Conservation (phyloP, 2,797 vertebrate genomes). For the Anomalospiza imberbis region DNA sequence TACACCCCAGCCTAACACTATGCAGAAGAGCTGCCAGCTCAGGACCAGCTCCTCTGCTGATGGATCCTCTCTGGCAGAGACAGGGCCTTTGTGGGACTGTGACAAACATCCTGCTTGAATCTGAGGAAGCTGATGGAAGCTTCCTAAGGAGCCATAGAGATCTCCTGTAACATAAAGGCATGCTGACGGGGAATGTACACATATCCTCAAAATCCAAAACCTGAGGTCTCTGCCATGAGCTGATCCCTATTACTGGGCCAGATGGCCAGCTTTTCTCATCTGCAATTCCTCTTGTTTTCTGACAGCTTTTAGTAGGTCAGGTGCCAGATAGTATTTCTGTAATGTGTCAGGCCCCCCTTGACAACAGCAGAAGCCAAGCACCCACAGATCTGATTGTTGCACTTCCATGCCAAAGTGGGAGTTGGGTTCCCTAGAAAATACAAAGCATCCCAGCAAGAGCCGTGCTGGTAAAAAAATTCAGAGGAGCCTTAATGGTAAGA, state of each 20-base stretch:
- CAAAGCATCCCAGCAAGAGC: neutral
- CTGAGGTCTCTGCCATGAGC: neutral
- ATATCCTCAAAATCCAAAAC: neutral
- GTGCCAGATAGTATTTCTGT: slow-evolving; percentile 5
- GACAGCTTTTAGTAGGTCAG: slow-evolving; percentile 10
- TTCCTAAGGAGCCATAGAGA: neutral
- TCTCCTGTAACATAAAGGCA: neutral
- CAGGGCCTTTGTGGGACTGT: neutral
- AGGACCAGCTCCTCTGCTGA: neutral
- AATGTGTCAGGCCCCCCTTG: neutral
- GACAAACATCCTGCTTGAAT: neutral
- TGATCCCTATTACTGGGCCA: neutral
- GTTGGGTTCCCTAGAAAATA: neutral
- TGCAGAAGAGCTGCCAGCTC: neutral
- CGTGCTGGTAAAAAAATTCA: neutral
- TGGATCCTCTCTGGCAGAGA: neutral
- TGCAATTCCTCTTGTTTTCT: slow-evolving; percentile 12
- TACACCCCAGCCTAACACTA: neutral
- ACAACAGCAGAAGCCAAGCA: neutral
- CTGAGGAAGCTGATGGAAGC: neutral
- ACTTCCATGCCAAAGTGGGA: neutral
- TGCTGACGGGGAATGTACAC: neutral
- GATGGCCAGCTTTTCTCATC: neutral
- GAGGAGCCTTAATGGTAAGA: neutral
- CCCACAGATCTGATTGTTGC: neutral